These are phyloP conservation scores for Odontomachus brunneus DNA, from an alignment of 1,140 invertebrate genomes.

Conservation along the genomic window DNA sequence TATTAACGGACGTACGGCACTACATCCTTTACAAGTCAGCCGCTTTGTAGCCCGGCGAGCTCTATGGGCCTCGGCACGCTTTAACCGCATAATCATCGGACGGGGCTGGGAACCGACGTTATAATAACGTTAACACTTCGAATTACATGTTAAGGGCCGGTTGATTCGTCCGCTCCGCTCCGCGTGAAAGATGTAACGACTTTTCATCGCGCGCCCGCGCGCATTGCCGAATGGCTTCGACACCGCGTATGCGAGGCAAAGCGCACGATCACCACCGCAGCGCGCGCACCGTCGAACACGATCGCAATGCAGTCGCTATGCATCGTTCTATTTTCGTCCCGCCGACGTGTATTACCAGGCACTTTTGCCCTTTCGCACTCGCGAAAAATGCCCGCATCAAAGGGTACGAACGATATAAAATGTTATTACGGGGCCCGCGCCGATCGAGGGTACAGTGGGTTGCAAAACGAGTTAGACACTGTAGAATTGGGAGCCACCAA, in stretches of 20 bases:
- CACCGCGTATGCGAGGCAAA: slow-evolving; percentile 30
- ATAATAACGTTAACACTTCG: slow-evolving; percentile 74
- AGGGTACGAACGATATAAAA: slow-evolving; percentile 5
- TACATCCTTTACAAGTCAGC: slow-evolving; percentile 77
- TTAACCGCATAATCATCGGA: slow-evolving; percentile 75
- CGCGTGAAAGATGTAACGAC: slow-evolving; percentile 65
- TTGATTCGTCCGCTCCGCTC: slow-evolving; percentile 58
- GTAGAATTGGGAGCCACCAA: no score
- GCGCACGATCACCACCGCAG: slow-evolving; percentile 43
- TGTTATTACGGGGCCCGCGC: slow-evolving; percentile 8
- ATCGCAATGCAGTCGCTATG: slow-evolving; percentile 46
- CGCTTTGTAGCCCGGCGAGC: slow-evolving; percentile 71
- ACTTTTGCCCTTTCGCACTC: slow-evolving; percentile 23
- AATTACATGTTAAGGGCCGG: slow-evolving; percentile 74
- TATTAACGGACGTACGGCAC: slow-evolving; percentile 74
- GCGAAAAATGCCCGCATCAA: slow-evolving; percentile 27
- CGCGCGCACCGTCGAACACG: slow-evolving; percentile 30
- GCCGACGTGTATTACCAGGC: slow-evolving; percentile 27
- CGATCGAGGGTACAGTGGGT: slow-evolving; percentile 10
- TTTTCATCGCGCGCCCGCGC: slow-evolving; percentile 61
- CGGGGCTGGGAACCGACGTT: slow-evolving; percentile 68
- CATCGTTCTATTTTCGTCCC: slow-evolving; percentile 52
- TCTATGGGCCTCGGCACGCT: slow-evolving; percentile 68
- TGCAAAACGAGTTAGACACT: no score
- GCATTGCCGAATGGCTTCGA: slow-evolving; percentile 47